Percentiles rank a stretch among this genome's conserved stretches.
Evolutionary conservation across 2,888 invertebrate species (phyloP).

Genomic region (Cantharis nigra): DNA sequence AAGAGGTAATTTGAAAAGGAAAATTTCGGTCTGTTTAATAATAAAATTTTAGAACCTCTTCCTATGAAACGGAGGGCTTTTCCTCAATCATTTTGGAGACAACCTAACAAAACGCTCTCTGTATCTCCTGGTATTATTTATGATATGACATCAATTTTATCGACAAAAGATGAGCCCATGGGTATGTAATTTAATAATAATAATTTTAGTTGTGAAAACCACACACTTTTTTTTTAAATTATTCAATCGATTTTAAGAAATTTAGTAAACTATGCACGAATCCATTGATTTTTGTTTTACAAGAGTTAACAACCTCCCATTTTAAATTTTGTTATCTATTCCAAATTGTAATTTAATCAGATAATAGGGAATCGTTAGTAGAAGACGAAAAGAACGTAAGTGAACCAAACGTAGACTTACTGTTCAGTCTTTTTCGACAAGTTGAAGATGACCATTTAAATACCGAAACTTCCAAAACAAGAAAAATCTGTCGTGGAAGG

Average conservation of each 20-base stretch:
- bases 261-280: background rate
- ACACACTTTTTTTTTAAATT: background rate
- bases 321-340: background rate
- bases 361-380: constrained; percentile 7
- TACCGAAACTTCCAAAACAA: constrained; percentile 1
- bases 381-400: constrained; percentile 29
- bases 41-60: constrained; percentile 52
- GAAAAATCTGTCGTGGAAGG: constrained; percentile 44
- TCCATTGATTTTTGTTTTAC: constrained; percentile 7
- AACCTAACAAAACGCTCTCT: constrained; percentile 56
- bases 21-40: background rate
- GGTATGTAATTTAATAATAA: constrained; percentile 2
- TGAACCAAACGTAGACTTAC: constrained; percentile 56
- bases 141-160: constrained; percentile 52
- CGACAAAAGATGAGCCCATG: constrained; percentile 13
- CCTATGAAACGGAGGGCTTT: constrained; percentile 60
- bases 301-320: background rate
- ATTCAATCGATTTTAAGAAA: background rate
- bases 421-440: constrained; percentile 57
- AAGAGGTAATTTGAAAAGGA: background rate
- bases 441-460: constrained; percentile 45
- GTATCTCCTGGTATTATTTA: constrained; percentile 55
- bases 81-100: constrained; percentile 61
- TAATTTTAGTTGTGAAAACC: background rate
- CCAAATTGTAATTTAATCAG: constrained; percentile 11